Base-by-base conservation (phyloP, 2,888 invertebrate genomes). In the Perdita meconis region DNA sequence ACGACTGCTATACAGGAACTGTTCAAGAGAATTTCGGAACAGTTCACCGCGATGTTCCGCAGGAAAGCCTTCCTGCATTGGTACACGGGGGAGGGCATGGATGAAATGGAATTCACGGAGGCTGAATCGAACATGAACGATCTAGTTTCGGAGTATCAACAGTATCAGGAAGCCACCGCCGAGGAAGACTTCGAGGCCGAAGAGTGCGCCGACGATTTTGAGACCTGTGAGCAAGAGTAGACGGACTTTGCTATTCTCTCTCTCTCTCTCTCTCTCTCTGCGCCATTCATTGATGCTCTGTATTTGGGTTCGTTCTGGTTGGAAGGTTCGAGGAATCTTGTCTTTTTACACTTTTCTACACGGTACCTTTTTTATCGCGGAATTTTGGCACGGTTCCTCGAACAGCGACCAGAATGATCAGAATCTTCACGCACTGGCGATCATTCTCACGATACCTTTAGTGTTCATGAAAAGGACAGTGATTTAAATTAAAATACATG, bases 21-120 rank as follows among this genome's bases (percentile, higher is more conserved):
- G 88, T 98, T 98, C 94, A 97, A 97, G 93, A 94, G 97, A 88
- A 96, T 97, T 90, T 96, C 96, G 12, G 97, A 97, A 92, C 97
- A 97, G 93, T 97, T 97, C 93, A 96, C 96, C 51, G 97, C 97
- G 89, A 98, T 98, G 98, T 98, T 98, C 95, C 95, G 98, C 86
- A 96, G 98, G 89, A 98, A 98, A 93, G 98, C 98, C 91, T 98
- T 98, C 96, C 95, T 98, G 93, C 98, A 98, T 94, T 98, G 98
- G 98, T 98, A 98, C 94, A 98, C 98, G 19, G 98, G 98, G 65
- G 98, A 98, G 93, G 98, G 98, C 71, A 98, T 98, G 98, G 98
- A 98, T 93, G 98, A 98, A 93, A 98, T 98, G 98, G 98, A 98
- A 93, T 98, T 98, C 94, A 98, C 97, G 71, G 98, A 99, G 92